A percentile compares a stretch with the other conserved stretches of the same genome.
Conservation (phyloP, 2,797 vertebrate genomes). For the Xerus rutilus region DNA sequence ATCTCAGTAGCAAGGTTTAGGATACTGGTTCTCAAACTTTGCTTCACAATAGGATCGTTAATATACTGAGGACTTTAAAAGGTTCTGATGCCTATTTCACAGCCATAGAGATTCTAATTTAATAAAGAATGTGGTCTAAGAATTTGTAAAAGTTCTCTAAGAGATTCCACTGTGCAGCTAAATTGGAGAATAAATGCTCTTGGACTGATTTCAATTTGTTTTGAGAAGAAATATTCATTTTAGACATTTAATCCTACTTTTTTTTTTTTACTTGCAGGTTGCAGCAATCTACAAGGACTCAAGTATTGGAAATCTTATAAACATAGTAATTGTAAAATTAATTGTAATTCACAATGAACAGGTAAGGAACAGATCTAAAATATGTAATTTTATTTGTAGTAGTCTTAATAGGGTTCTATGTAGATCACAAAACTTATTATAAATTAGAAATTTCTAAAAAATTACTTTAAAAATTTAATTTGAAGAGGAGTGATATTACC, state of each 20-base stretch:
- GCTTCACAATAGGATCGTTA: neutral
- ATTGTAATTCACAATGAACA: constrained; percentile 96
- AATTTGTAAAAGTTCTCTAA: neutral
- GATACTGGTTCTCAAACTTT: neutral
- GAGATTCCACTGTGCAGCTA: neutral
- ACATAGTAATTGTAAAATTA: constrained; percentile 97
- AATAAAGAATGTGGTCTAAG: neutral
- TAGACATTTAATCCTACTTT: neutral
- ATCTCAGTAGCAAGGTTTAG: neutral
- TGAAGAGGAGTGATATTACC: neutral
- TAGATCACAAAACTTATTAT: neutral
- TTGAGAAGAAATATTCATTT: neutral
- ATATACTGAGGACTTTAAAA: neutral
- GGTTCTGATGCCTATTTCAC: neutral
- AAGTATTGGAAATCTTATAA: constrained; percentile 98
- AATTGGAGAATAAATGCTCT: neutral
- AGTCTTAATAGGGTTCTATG: neutral
- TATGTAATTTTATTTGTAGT: neutral
- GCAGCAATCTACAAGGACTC: constrained; percentile 97
- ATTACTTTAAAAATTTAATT: constrained; percentile 20
- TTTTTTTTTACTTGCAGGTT: constrained; percentile 90
- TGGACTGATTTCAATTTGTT: neutral
- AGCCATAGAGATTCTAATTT: neutral
- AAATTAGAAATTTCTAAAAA: neutral
- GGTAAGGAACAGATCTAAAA: constrained; percentile 88